Evolutionary conservation across 2,888 invertebrate species (phyloP), one percentile per base, ranked within the genome.

Genomic region (Drosophila prostipennis): DNA sequence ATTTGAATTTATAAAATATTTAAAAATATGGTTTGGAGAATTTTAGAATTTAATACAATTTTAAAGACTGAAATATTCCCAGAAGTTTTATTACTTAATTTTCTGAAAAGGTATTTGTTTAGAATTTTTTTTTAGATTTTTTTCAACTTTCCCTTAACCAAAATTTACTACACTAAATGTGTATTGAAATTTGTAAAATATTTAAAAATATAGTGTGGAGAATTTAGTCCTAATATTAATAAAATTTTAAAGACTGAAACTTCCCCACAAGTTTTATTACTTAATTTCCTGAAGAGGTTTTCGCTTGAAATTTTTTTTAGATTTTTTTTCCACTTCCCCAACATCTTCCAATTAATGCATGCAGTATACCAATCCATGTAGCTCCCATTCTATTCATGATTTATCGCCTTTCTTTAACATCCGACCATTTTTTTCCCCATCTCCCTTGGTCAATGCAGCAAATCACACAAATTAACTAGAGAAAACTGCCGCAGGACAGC

Each of bases 401-500:
- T 61, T 51, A 61, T 61, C 16, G 23, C 39, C 43, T 8, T 43
- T 48, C 36, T 53, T 19, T 19, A 19, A 19, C 19, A 19, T 19
- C 19, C 19, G 19, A 19, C 19, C 19, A 19, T 19, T 19, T 19
- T 19, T 43, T 19, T n/a, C 10, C 3, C 13, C 13, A 4, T 7
- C 6, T 19, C 19, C 14, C 16, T 32, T 46, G 11, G 16, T 51
- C 76, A 76, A 60, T 83, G 83, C 85, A 80, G 79, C 85, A 87
- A 82, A 87, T 87, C 87, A 87, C 85, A 81, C 79, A 82, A 82
- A 82, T 82, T 82, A 82, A 82, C 86, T 79, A 72, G 80, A 85
- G 86, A 85, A 85, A 82, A 79, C 70, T 85, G 86, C 81, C 87
- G 79, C 85, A 82, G 85, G 82, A 72, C 48, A 60, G 48, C 53